Base-by-base conservation (phyloP, 2,888 invertebrate genomes). In the Steinernema scapterisci region DNA sequence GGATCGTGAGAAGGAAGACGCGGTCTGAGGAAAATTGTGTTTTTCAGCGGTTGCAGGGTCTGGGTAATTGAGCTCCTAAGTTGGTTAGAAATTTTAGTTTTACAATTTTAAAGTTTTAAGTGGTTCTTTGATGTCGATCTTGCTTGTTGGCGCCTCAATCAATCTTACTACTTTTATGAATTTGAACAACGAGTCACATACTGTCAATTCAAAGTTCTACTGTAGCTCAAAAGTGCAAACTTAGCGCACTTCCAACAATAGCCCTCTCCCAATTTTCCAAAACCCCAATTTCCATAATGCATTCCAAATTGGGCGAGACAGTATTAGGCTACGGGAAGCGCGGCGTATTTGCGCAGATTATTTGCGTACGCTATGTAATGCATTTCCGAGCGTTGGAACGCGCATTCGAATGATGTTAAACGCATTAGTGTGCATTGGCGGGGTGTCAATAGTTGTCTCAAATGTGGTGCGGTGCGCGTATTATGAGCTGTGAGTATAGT, bases 331-430 rank as follows among this genome's bases (percentile, higher is more conserved):
- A 27, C 63, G 63, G 16, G 31, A 25, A 48, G 48, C 19, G 48
- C 48, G 63, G 63, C 31, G 63, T 63, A 63, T 63, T 63, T 63
- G 63, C 63, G 63, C 31, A 63, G 63, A 63, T 63, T 63, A 63
- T 63, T 63, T 63, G 63, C 63, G 31, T 16, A 7, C 31, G 27
- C 63, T 27, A 52, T 63, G 63, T 63, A 38, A 63, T 25, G 31
- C 63, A 31, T 63, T 63, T 52, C 52, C 52, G 52, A 21, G 21
- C 23, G 23, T 52, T 52, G 19, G 52, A 19, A 23, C 11, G 52
- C 21, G 52, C 52, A 21, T 21, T 23, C 19, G 38, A 38, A 38
- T 38, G 23, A 52, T 23, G 52, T 23, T 52, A 21, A 52, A 52
- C 52, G 52, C 23, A 52, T 52, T 52, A 21, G 52, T 23, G 52